A percentile compares a stretch with the other conserved stretches of the same genome.
Evolutionary conservation across 2,113 vertebrate species (phyloP).

Genomic region (Hydrolagus affinis): DNA sequence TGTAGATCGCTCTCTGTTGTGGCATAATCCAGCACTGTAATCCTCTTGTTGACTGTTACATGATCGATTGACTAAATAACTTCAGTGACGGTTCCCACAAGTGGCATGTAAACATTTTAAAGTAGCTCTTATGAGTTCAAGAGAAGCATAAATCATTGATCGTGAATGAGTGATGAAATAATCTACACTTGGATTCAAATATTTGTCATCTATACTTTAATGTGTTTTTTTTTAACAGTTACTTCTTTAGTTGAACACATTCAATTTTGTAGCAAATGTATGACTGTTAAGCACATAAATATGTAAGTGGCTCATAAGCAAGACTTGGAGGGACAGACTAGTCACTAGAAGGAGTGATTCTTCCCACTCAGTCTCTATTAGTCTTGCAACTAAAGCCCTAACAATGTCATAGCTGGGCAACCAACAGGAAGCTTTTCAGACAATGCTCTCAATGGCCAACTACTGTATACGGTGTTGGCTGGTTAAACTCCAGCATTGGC

Average conservation of each 20-base stretch:
- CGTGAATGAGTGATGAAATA: not conserved
- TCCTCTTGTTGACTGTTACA: not conserved
- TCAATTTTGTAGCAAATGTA: not conserved
- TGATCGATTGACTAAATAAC: not conserved
- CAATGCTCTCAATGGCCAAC: too few species aligned
- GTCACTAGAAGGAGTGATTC: too few species aligned
- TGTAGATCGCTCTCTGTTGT: too few species aligned
- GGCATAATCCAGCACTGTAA: not conserved
- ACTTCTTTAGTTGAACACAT: not conserved
- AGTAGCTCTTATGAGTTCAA: not conserved
- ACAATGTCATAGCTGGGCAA: too few species aligned
- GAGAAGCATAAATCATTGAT: not conserved
- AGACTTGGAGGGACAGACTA: too few species aligned
- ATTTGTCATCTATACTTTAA: slow-evolving; percentile 1
- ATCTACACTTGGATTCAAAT: not conserved
- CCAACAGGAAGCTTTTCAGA: too few species aligned
- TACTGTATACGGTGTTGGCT: too few species aligned
- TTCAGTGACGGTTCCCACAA: not conserved
- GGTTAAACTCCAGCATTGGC: too few species aligned
- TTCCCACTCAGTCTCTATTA: too few species aligned
- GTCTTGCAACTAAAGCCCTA: too few species aligned
- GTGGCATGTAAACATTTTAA: slow-evolving; percentile 21
- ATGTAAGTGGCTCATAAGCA: too few species aligned
- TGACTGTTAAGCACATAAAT: not conserved
- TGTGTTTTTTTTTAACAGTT: not conserved